Evolutionary conservation across 2,888 invertebrate species (phyloP).

Genomic region (Drosophila neotestacea): DNA sequence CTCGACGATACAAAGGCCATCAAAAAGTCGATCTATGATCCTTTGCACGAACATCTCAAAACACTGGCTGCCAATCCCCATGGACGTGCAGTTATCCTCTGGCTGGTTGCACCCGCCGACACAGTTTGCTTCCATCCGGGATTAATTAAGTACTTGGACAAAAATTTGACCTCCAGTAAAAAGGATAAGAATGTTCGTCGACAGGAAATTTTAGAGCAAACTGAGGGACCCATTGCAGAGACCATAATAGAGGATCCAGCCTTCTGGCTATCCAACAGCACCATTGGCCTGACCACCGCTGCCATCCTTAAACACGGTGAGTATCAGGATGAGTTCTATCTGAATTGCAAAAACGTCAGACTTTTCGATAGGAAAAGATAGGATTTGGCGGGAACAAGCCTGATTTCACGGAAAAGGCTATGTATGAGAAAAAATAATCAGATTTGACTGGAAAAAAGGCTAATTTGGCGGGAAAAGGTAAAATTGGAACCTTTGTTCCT

Average conservation of each 20-base stretch:
- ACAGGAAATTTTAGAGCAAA: constrained; percentile 89
- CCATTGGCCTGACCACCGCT: constrained; percentile 89
- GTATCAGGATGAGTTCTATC: constrained; percentile 70
- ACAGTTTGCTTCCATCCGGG: constrained; percentile 93
- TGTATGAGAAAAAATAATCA: too few species aligned
- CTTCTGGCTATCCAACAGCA: constrained; percentile 89
- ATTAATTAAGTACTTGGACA: constrained; percentile 90
- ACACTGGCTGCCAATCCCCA: constrained; percentile 91
- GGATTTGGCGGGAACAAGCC: too few species aligned
- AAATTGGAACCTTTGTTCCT: too few species aligned
- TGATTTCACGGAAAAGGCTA: too few species aligned
- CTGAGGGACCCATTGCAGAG: constrained; percentile 87
- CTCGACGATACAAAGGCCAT: constrained; percentile 97
- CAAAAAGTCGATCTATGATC: constrained; percentile 91
- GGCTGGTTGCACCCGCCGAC: constrained; percentile 94
- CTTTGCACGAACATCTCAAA: constrained; percentile 88
- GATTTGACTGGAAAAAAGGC: too few species aligned
- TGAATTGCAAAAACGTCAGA: too few species aligned
- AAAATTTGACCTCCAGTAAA: constrained; percentile 91
- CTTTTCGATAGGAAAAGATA: too few species aligned
- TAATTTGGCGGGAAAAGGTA: too few species aligned
- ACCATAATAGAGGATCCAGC: constrained; percentile 87
- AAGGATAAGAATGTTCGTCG: constrained; percentile 89
- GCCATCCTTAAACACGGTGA: constrained; percentile 89
- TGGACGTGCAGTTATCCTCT: constrained; percentile 94